phyloP scores from a whole-genome alignment of 2,113 vertebrate species.

The Myrmophylax atrothorax region DNA sequence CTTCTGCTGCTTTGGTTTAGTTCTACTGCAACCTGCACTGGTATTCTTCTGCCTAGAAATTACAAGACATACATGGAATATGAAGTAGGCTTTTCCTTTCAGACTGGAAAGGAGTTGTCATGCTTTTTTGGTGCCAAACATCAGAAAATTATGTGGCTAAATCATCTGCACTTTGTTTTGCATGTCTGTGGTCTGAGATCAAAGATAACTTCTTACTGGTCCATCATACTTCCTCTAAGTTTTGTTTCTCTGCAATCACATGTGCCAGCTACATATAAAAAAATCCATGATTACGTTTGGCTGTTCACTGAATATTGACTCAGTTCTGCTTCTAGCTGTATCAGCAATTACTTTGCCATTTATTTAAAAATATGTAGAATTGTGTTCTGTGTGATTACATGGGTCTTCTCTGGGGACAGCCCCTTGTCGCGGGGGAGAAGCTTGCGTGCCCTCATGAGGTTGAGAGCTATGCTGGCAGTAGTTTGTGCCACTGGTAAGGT shows the following conservation, averaged over 20 bases:
- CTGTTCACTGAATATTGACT: neutral
- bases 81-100: neutral
- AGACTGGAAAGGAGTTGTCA: neutral
- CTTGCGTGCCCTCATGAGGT: too few species aligned
- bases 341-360: neutral
- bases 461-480: too few species aligned
- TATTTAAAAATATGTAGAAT: neutral
- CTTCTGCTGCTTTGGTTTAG: neutral
- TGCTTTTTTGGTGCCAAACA: neutral
- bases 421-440: too few species aligned
- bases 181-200: neutral
- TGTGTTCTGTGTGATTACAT: accelerated
- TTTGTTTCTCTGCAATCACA: neutral
- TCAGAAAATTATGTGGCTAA: neutral
- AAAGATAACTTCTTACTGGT: neutral
- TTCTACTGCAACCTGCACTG: neutral
- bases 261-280: neutral
- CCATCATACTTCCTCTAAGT: accelerated
- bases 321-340: neutral
- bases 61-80: neutral
- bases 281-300: neutral
- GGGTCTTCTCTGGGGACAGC: too few species aligned
- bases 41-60: neutral
- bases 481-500: too few species aligned
- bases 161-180: neutral